Evolutionary conservation across 2,888 invertebrate species (phyloP).

Genomic region (Plusia festucae): DNA sequence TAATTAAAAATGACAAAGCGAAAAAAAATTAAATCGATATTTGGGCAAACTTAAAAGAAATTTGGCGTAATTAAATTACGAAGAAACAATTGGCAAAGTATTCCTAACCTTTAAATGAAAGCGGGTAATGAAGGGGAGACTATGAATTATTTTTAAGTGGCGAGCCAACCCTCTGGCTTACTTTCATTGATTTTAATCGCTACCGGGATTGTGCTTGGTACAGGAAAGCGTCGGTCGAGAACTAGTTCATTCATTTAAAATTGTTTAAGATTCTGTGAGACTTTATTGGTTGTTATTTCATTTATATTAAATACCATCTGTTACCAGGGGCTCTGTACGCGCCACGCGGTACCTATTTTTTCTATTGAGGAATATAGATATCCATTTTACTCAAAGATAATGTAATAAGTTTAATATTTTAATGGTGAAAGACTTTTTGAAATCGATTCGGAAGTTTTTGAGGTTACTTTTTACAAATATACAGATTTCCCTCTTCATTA

Average conservation of each 20-base stretch:
- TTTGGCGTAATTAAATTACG: constrained; percentile 61
- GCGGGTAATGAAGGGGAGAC: constrained; percentile 72
- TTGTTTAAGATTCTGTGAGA: background rate
- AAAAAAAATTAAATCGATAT: constrained; percentile 41
- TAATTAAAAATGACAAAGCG: constrained; percentile 40
- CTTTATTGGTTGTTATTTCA: too few species aligned
- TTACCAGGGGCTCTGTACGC: too few species aligned
- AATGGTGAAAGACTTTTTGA: too few species aligned
- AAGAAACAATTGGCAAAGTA: constrained; percentile 70
- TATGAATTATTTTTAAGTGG: constrained; percentile 80
- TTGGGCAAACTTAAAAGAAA: constrained; percentile 45
- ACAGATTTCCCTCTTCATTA: too few species aligned
- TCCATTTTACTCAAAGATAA: too few species aligned
- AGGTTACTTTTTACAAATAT: too few species aligned
- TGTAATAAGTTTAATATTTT: too few species aligned
- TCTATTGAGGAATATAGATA: too few species aligned
- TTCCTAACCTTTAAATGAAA: constrained; percentile 70
- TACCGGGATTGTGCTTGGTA: constrained; percentile 37
- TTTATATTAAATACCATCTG: too few species aligned
- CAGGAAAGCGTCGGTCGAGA: constrained; percentile 12
- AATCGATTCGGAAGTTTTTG: too few species aligned
- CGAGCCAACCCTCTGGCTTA: constrained; percentile 60
- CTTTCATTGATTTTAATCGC: constrained; percentile 75
- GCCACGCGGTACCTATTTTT: too few species aligned
- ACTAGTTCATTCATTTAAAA: constrained; percentile 29